These are phyloP conservation scores for Hiodon alosoides DNA, from an alignment of 2,113 vertebrate genomes.

Conservation along the genomic window DNA sequence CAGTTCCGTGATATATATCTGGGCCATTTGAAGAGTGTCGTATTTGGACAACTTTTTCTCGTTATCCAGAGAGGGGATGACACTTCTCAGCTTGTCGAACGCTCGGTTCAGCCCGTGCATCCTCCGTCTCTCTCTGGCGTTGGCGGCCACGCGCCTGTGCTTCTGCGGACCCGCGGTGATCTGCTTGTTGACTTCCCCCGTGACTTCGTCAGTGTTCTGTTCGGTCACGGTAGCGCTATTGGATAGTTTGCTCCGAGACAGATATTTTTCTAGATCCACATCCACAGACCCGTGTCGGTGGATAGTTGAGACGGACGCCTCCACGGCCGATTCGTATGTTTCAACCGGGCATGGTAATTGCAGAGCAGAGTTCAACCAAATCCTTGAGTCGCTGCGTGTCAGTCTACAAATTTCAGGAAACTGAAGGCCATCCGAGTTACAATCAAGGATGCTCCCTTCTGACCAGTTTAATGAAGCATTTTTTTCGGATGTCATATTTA, in stretches of 20 bases:
- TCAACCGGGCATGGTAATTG: conserved; percentile 30
- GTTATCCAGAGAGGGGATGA: conserved; percentile 69
- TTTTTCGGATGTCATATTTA: conserved; percentile 36
- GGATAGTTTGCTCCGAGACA: conserved; percentile 31
- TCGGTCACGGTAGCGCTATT: conserved; percentile 24
- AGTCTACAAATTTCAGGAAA: conserved; percentile 39
- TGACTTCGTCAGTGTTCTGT: conserved; percentile 10
- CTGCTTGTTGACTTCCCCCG: conserved; percentile 25
- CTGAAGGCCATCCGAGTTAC: conserved; percentile 14
- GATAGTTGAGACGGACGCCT: conserved; percentile 16
- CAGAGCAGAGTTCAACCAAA: conserved; percentile 49
- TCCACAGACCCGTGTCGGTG: conserved; percentile 38
- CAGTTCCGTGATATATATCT: conserved; percentile 73
- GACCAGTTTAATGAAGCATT: conserved; percentile 51
- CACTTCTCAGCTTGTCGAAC: conserved; percentile 69
- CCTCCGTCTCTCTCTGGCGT: conserved; percentile 67
- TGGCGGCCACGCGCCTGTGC: conserved; percentile 69
- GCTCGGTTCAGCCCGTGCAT: conserved; percentile 73
- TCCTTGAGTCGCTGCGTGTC: conserved; percentile 49
- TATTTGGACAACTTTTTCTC: conserved; percentile 73
- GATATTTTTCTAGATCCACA: conserved; percentile 39
- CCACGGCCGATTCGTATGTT: conserved; percentile 32
- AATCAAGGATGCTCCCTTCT: conserved; percentile 33
- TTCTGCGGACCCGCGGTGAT: conserved; percentile 48
- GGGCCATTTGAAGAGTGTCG: conserved; percentile 73